A percentile compares a stretch with the other conserved stretches of the same genome.
Evolutionary conservation across 1,140 invertebrate genomes (phyloP).

Genomic region (Galleria mellonella): DNA sequence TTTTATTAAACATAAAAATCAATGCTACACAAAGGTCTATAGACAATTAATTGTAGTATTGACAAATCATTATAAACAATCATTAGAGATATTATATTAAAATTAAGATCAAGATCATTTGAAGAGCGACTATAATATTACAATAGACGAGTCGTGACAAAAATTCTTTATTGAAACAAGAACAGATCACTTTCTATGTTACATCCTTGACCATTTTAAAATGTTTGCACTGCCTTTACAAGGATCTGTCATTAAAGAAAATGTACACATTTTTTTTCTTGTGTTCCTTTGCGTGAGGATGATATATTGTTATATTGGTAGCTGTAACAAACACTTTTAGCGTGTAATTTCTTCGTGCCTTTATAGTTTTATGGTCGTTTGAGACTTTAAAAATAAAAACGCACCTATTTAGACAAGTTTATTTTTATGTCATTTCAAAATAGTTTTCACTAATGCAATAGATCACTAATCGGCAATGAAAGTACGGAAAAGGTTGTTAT

Average conservation of each 20-base stretch:
- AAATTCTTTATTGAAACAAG: conserved; percentile 41
- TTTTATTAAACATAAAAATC: no score
- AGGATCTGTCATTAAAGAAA: conserved; percentile 32
- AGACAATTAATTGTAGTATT: not conserved
- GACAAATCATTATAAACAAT: not conserved
- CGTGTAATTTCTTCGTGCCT: conserved; percentile 52
- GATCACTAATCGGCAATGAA: conserved; percentile 42
- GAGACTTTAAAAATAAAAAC: conserved; percentile 13
- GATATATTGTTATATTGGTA: conserved; percentile 61
- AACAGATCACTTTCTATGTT: conserved; percentile 39
- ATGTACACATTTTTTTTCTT: conserved; percentile 13
- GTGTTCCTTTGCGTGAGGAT: conserved; percentile 37
- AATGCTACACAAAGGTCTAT: conserved; percentile 7
- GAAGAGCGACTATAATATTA: conserved; percentile 25
- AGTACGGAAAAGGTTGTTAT: no score
- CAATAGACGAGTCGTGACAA: conserved; percentile 53
- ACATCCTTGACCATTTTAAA: conserved; percentile 53
- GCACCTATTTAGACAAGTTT: not conserved
- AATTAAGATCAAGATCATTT: conserved; percentile 49
- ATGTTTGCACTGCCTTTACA: conserved; percentile 31
- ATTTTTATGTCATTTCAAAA: conserved; percentile 2
- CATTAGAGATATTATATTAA: conserved; percentile 15
- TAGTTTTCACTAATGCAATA: conserved; percentile 20
- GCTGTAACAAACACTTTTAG: conserved; percentile 47
- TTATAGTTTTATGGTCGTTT: conserved; percentile 58